Percentiles rank a stretch among this genome's conserved stretches.
These are phyloP conservation scores for Sturnus vulgaris DNA, from an alignment of 2,113 vertebrate species.

Conservation along the genomic window DNA sequence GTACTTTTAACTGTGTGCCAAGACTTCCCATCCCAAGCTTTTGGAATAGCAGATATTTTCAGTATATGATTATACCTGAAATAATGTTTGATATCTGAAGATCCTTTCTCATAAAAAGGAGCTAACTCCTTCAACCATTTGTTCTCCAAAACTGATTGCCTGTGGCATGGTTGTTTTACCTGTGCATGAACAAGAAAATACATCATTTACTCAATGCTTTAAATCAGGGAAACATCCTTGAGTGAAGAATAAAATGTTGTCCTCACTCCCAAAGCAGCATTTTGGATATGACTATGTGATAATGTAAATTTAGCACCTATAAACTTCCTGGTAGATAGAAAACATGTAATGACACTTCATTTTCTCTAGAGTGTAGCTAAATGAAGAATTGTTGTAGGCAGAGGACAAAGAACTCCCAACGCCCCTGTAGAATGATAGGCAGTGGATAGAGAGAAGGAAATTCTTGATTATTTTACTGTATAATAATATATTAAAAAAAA, in stretches of 20 bases:
- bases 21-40: background rate
- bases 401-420: background rate
- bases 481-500: background rate
- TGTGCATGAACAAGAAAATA: background rate
- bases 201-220: background rate
- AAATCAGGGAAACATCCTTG: background rate
- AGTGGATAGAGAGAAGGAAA: background rate
- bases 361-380: background rate
- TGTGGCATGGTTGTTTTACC: background rate
- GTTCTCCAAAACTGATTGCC: background rate
- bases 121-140: background rate
- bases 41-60: background rate
- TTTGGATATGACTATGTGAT: background rate
- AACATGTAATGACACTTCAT: background rate
- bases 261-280: background rate
- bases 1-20: background rate
- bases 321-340: background rate
- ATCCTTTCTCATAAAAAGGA: background rate
- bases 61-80: background rate
- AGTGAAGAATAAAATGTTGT: background rate
- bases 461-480: background rate
- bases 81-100: background rate
- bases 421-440: background rate
- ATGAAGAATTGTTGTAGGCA: background rate
- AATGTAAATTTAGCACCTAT: conserved; percentile 1